Evolutionary conservation across 2,113 vertebrate genomes (phyloP).

Genomic region (Ceyx cyanopectus): DNA sequence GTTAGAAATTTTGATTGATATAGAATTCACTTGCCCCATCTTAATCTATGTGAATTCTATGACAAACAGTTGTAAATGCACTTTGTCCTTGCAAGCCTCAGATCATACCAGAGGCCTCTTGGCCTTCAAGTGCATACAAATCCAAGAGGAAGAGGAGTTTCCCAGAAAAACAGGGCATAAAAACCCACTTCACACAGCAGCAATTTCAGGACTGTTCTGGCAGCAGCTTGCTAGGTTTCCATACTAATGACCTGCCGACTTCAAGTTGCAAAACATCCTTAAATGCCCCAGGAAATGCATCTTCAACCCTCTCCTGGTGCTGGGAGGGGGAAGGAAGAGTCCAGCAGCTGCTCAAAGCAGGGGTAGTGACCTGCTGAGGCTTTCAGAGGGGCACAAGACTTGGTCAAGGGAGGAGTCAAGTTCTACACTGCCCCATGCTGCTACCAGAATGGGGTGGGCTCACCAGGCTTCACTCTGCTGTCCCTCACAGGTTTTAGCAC

Average conservation of each 20-base stretch:
- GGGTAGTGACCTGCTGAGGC: neutral
- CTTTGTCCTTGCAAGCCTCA: neutral
- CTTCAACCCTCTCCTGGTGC: neutral
- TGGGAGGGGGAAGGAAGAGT: neutral
- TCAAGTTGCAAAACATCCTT: neutral
- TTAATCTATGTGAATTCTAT: neutral
- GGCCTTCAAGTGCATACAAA: neutral
- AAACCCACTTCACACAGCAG: neutral
- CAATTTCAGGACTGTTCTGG: neutral
- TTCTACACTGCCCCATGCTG: neutral
- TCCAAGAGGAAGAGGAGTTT: neutral
- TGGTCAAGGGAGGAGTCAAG: neutral
- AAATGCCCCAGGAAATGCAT: neutral
- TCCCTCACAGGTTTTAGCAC: neutral
- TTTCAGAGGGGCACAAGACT: neutral
- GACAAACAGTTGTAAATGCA: neutral
- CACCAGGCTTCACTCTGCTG: neutral
- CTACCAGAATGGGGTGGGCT: neutral
- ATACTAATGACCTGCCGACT: neutral
- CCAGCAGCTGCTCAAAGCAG: neutral
- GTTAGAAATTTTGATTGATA: conserved; percentile 27
- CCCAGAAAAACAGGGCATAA: neutral
- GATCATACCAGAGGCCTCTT: neutral
- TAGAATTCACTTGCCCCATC: neutral
- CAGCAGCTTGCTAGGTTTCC: neutral